Evolutionary conservation across 2,888 invertebrate genomes (phyloP).

Genomic region (Brachypalpus laphriformis): DNA sequence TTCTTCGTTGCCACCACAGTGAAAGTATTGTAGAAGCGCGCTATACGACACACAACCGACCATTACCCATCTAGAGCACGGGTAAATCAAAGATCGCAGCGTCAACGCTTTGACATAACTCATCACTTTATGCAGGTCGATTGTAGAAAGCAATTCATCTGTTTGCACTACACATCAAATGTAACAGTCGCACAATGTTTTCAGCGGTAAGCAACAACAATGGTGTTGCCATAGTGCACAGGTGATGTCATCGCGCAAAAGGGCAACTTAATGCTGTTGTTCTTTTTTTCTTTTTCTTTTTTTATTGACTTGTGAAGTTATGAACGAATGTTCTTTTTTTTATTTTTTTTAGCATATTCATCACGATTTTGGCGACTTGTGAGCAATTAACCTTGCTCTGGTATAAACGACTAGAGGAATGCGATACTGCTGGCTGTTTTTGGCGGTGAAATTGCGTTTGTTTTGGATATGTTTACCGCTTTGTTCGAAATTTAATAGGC

Average conservation of each 20-base stretch:
- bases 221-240: neutral
- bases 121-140: slow-evolving; percentile 27
- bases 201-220: slow-evolving; percentile 27
- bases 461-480: slow-evolving; percentile 9
- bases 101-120: slow-evolving; percentile 61
- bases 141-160: slow-evolving; percentile 36
- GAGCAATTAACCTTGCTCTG: slow-evolving; percentile 42
- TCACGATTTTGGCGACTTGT: slow-evolving; percentile 45
- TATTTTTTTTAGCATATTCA: slow-evolving; percentile 29
- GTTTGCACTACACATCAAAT: slow-evolving; percentile 13
- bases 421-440: neutral
- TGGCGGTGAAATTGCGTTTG: slow-evolving; percentile 2
- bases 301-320: slow-evolving; percentile 31
- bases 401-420: slow-evolving; percentile 6
- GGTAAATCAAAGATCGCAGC: slow-evolving; percentile 24
- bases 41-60: slow-evolving; percentile 24
- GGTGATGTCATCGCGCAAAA: slow-evolving; percentile 46
- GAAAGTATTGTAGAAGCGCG: slow-evolving; percentile 51
- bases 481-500: neutral
- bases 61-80: slow-evolving; percentile 59
- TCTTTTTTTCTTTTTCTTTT: too few relatives aligned
- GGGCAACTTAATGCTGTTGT: slow-evolving; percentile 38
- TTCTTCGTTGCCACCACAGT: slow-evolving; percentile 32
- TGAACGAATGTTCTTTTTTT: slow-evolving; percentile 13
- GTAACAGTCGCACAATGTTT: slow-evolving; percentile 30